Conservation (phyloP, 2,113 vertebrate species). For the Calyptomena viridis region DNA sequence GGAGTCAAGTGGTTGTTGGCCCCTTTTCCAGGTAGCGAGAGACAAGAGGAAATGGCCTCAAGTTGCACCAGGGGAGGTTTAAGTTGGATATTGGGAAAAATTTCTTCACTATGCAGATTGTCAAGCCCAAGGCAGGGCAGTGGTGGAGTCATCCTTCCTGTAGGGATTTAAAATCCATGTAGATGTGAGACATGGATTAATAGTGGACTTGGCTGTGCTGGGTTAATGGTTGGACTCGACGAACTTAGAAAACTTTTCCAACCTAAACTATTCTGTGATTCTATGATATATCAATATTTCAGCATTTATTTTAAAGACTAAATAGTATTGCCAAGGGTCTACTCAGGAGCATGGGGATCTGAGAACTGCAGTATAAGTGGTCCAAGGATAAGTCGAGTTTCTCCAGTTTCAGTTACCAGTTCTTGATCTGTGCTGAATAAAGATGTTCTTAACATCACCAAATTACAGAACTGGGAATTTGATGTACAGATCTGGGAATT, state of each 20-base stretch:
- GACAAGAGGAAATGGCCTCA: background rate
- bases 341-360: background rate
- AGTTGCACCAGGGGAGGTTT: background rate
- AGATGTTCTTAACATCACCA: background rate
- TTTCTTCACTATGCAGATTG: background rate
- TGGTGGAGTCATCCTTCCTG: background rate
- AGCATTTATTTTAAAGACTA: background rate
- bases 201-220: background rate
- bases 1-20: background rate
- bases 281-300: background rate
- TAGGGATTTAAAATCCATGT: background rate
- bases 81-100: background rate
- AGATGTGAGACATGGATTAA: background rate
- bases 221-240: background rate
- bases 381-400: background rate
- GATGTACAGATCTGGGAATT: background rate
- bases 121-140: background rate
- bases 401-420: background rate
- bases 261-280: too few relatives aligned
- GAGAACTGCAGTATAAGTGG: background rate
- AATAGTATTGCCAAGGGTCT: background rate
- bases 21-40: background rate
- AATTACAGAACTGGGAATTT: background rate
- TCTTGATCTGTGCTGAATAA: background rate
- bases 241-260: background rate